A percentile compares a stretch with the other conserved stretches of the same genome.
These are phyloP conservation scores for Hybos culiciformis DNA, from an alignment of 2,888 invertebrate species.

Conservation along the genomic window DNA sequence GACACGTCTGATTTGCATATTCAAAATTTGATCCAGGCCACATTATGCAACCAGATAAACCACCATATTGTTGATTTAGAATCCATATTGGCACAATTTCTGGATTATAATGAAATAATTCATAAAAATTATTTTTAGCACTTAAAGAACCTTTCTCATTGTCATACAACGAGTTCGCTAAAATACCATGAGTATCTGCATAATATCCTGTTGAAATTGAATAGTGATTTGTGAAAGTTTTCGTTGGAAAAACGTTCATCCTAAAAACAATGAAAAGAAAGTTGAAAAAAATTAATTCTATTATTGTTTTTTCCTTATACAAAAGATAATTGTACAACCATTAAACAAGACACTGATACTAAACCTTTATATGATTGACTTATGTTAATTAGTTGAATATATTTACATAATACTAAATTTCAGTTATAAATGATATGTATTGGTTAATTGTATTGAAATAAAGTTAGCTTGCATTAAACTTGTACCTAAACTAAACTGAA, in stretches of 20 bases:
- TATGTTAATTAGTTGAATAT: no score
- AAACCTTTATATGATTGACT: no score
- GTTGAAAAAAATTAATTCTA: no score
- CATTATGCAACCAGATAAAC: conserved; percentile 52
- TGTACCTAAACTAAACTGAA: no score
- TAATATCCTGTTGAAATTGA: conserved; percentile 56
- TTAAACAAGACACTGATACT: no score
- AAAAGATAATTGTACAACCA: no score
- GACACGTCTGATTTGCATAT: conserved; percentile 39
- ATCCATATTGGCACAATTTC: conserved; percentile 45
- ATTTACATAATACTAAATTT: no score
- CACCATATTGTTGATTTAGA: conserved; percentile 40
- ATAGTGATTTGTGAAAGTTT: conserved; percentile 62
- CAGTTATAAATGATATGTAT: no score
- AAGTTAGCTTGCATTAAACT: no score
- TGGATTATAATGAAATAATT: conserved; percentile 43
- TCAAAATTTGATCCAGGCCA: conserved; percentile 50
- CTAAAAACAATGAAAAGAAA: no score
- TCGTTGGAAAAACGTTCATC: conserved; percentile 50
- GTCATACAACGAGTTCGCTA: conserved; percentile 48
- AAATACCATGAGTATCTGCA: conserved; percentile 53
- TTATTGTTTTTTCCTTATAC: no score
- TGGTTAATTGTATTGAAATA: no score
- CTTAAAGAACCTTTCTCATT: conserved; percentile 22
- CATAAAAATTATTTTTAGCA: conserved; percentile 27